Conservation (phyloP, 2,113 vertebrate genomes). For the Psettodes erumei region DNA sequence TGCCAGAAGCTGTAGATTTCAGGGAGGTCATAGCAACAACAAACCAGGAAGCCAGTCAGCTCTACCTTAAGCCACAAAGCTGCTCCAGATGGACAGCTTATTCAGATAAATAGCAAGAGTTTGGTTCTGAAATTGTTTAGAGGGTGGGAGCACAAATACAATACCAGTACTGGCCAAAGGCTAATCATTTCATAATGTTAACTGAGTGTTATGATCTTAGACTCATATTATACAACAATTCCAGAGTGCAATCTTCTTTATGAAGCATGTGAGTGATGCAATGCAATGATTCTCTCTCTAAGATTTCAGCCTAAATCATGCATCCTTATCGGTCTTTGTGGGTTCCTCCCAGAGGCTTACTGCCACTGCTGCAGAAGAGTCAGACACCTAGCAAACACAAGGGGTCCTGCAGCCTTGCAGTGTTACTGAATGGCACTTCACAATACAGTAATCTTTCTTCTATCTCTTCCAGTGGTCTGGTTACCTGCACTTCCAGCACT, state of each 20-base stretch:
- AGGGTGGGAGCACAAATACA: neutral
- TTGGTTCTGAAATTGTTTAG: neutral
- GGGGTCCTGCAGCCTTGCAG: conserved; percentile 9
- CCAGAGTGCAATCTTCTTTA: neutral
- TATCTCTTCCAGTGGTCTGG: conserved; percentile 13
- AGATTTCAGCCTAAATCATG: neutral
- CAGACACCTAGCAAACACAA: conserved; percentile 37
- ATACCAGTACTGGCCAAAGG: neutral
- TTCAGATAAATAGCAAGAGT: conserved; percentile 1
- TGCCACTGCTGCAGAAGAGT: conserved; percentile 21
- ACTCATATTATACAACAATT: neutral
- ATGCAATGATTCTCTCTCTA: neutral
- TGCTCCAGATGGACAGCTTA: neutral
- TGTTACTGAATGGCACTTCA: conserved; percentile 42
- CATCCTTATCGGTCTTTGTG: neutral
- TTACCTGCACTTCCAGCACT: conserved; percentile 10
- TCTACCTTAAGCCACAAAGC: neutral
- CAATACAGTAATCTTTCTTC: conserved; percentile 24
- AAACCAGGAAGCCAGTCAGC: conserved; percentile 3
- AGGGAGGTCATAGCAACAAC: conserved; percentile 4
- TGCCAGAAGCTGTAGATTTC: conserved; percentile 5
- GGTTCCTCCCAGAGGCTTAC: conserved; percentile 23
- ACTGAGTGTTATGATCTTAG: neutral
- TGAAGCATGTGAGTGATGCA: conserved; percentile 9
- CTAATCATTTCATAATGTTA: neutral